Conservation (phyloP, 2,888 invertebrate species). For the Xestia xanthographa region DNA sequence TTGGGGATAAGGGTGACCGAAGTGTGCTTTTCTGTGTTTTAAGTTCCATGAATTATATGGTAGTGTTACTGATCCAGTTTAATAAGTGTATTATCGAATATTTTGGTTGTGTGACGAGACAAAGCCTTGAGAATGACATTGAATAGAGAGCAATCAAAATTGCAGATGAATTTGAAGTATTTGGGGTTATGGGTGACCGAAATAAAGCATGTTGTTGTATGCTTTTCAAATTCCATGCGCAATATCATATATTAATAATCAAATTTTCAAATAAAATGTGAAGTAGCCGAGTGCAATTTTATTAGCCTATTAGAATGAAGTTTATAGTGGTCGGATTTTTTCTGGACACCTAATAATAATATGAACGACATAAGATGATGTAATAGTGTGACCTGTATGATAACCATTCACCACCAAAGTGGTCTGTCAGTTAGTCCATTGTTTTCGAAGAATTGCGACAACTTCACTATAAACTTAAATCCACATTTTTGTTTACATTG, state of each 20-base stretch:
- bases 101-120: too few relatives aligned
- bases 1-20: background rate
- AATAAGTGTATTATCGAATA: background rate
- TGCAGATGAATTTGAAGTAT: background rate
- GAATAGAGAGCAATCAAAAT: conserved; percentile 4
- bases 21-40: background rate
- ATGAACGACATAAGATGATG: background rate
- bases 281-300: background rate
- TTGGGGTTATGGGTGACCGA: background rate
- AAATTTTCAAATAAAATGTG: background rate
- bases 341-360: background rate
- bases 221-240: background rate
- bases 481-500: background rate
- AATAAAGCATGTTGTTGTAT: background rate
- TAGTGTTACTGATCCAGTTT: conserved; percentile 16
- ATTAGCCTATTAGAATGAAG: background rate
- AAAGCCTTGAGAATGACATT: background rate
- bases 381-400: background rate
- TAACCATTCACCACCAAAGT: background rate
- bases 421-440: background rate
- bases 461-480: background rate
- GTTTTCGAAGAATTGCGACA: background rate
- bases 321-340: background rate
- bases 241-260: background rate
- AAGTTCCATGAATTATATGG: background rate